These are phyloP conservation scores for Drosophila arawakana DNA, from an alignment of 1,140 invertebrate genomes.

Conservation along the genomic window DNA sequence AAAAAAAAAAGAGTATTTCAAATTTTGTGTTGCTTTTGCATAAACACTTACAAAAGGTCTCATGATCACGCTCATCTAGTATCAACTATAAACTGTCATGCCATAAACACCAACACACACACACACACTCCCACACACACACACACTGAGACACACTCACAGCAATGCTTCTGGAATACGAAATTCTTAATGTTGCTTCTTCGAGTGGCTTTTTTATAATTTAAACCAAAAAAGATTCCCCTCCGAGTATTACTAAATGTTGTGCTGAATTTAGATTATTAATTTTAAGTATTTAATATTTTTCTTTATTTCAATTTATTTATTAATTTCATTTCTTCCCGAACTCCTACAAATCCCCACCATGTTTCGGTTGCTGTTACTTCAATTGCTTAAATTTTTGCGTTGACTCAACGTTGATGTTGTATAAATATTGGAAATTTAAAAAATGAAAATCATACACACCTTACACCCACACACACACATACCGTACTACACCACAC, in stretches of 20 bases:
- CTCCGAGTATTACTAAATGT: conserved; percentile 66
- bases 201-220: conserved; percentile 61
- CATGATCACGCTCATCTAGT: background rate
- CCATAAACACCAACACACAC: conserved; percentile 22
- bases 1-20: conserved; percentile 31
- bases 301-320: conserved; percentile 15
- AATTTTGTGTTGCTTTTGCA: conserved; percentile 75
- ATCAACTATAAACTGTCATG: conserved; percentile 7
- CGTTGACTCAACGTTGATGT: conserved; percentile 71
- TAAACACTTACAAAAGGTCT: conserved; percentile 38
- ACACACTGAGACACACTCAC: conserved; percentile 29
- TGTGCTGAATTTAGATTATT: conserved; percentile 69
- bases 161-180: conserved; percentile 63
- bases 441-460: conserved; percentile 50
- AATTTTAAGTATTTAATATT: conserved; percentile 12
- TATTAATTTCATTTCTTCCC: conserved; percentile 48
- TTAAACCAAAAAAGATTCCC: conserved; percentile 12
- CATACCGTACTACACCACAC: conserved; percentile 16
- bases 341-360: conserved; percentile 42
- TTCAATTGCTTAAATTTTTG: conserved; percentile 64
- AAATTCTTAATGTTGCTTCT: conserved; percentile 74
- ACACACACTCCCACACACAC: conserved; percentile 24
- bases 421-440: conserved; percentile 77
- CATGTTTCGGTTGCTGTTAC: conserved; percentile 55
- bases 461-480: conserved; percentile 33